Conservation (phyloP, 2,113 vertebrate genomes). For the Eudyptes chrysolophus region DNA sequence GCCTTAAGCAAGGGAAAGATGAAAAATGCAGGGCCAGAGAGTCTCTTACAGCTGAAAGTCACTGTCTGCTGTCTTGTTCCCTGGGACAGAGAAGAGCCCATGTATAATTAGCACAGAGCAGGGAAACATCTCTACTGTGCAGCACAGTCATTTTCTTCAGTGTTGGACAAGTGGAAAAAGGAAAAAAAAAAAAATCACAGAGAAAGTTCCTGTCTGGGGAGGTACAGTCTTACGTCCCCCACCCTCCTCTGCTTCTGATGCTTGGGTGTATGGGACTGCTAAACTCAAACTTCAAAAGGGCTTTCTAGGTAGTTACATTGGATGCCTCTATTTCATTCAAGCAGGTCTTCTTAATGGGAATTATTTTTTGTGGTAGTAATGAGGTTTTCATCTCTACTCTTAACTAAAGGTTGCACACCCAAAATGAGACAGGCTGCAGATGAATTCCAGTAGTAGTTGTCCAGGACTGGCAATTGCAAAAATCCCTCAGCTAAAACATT, state of each 20-base stretch:
- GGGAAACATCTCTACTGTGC: not conserved
- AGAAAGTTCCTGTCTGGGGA: not conserved
- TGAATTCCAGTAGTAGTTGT: not conserved
- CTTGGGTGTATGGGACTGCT: not conserved
- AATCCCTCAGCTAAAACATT: not conserved
- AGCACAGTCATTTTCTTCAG: not conserved
- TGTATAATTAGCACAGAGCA: not conserved
- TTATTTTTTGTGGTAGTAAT: not conserved
- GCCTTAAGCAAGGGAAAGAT: constrained; percentile 29
- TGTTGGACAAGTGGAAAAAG: not conserved
- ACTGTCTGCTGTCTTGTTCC: not conserved
- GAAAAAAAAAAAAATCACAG: not conserved
- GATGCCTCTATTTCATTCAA: not conserved
- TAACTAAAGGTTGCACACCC: not conserved
- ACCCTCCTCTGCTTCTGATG: not conserved
- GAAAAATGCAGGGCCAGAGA: constrained; percentile 15
- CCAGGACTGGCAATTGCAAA: not conserved
- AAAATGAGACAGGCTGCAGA: not conserved
- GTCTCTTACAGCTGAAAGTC: not conserved
- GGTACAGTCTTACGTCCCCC: not conserved
- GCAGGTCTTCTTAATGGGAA: not conserved
- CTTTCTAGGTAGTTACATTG: not conserved
- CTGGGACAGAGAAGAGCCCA: not conserved
- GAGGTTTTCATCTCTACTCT: not conserved
- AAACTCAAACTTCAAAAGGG: not conserved